Conservation (phyloP, 2,888 invertebrate genomes). For the Eristalinus sepulchralis region DNA sequence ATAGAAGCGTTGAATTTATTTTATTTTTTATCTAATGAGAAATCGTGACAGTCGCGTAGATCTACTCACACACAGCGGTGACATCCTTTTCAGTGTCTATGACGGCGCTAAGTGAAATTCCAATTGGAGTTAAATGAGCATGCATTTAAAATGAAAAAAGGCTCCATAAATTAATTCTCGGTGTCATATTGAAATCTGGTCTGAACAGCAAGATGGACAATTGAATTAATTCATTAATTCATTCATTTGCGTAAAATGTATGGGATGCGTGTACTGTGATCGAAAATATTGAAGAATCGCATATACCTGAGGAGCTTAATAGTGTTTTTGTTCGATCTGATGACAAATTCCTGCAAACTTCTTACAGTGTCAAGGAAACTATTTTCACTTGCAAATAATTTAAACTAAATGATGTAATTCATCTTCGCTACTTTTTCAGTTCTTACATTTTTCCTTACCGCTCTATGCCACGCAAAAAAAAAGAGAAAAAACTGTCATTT, state of each 20-base stretch:
- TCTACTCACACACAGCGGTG: conserved; percentile 28
- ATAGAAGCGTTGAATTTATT: conserved; percentile 56
- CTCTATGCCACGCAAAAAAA: conserved; percentile 26
- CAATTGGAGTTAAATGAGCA: conserved; percentile 59
- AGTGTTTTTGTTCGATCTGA: too few relatives aligned
- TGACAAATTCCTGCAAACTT: too few relatives aligned
- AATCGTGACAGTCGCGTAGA: conserved; percentile 63
- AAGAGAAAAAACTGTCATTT: background rate
- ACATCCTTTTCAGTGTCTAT: conserved; percentile 57
- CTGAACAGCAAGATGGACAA: background rate
- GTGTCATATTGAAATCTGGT: background rate
- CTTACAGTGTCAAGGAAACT: conserved; percentile 53
- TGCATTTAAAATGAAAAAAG: conserved; percentile 30
- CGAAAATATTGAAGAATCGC: background rate
- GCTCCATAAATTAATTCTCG: conserved; percentile 29
- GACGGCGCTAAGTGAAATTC: conserved; percentile 65
- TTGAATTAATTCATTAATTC: background rate
- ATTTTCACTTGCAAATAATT: conserved; percentile 66
- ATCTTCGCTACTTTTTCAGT: conserved; percentile 45
- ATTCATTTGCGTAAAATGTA: background rate
- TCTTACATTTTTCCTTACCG: background rate
- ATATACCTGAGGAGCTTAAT: too few relatives aligned
- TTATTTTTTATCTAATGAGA: conserved; percentile 64
- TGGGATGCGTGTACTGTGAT: too few relatives aligned
- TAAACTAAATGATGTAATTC: conserved; percentile 69